Conservation (phyloP, 92 coral and sea anemone species). For the Palythoa heliodiscus region DNA sequence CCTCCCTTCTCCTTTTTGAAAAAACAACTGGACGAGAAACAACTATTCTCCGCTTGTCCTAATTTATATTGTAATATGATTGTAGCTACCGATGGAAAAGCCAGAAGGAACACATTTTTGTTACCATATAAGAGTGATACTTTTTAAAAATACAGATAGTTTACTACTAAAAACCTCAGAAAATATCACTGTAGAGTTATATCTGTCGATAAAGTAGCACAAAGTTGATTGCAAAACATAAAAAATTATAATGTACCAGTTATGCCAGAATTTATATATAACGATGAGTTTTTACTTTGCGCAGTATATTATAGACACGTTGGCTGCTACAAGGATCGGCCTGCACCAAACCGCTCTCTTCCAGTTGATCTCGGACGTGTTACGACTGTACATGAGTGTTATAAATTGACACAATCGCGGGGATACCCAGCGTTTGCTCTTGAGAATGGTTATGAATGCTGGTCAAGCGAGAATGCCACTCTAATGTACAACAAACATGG, state of each 20-base stretch:
- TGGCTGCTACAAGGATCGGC: slow-evolving; percentile 26
- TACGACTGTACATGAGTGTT: slow-evolving; percentile 10
- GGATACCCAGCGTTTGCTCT: slow-evolving; percentile 17
- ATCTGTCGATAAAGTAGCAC: not conserved
- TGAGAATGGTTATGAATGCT: slow-evolving; percentile 18
- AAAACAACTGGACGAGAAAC: no score
- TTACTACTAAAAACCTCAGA: no score
- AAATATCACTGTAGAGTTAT: no score
- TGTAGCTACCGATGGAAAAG: no score
- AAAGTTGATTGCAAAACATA: not conserved
- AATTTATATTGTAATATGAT: no score
- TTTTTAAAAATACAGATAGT: no score
- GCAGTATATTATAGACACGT: slow-evolving; percentile 28
- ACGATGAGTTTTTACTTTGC: not conserved
- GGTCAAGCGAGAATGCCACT: slow-evolving; percentile 28
- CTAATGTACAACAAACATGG: slow-evolving; percentile 24
- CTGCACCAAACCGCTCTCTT: slow-evolving; percentile 24
- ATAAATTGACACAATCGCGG: slow-evolving; percentile 2
- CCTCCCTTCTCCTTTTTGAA: no score
- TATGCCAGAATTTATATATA: not conserved
- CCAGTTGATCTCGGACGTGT: slow-evolving; percentile 24
- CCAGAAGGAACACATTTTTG: no score
- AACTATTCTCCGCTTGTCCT: no score
- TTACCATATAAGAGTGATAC: no score
- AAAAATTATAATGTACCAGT: not conserved